phyloP scores from a whole-genome alignment of 2,113 vertebrate species.

The Tragelaphus strepsiceros region DNA sequence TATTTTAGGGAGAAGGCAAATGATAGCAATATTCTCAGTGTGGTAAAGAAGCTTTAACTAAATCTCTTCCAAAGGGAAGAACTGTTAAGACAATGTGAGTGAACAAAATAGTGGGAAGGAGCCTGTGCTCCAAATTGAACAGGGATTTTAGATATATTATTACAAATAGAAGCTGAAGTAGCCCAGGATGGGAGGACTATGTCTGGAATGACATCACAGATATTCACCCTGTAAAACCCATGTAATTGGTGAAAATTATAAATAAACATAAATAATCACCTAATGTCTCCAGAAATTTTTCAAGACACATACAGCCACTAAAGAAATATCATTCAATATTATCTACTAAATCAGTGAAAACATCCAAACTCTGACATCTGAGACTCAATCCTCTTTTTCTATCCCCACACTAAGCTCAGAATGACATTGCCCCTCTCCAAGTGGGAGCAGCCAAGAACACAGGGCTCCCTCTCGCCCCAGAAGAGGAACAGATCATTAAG shows the following conservation, averaged over 20 bases:
- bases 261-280: neutral
- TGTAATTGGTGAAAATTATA: neutral
- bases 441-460: neutral
- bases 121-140: neutral
- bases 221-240: neutral
- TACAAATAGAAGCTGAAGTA: neutral
- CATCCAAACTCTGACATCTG: neutral
- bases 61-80: neutral
- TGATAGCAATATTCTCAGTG: neutral
- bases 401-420: neutral
- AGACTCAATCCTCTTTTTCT: neutral
- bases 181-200: neutral
- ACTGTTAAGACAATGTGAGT: neutral
- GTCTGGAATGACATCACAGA: neutral
- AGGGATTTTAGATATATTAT: neutral
- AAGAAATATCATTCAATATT: neutral
- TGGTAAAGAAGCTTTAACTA: neutral
- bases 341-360: neutral
- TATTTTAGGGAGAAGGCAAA: neutral
- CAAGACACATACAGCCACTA: neutral
- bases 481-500: neutral
- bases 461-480: fast-evolving
- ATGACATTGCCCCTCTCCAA: neutral
- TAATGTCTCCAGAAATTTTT: neutral
- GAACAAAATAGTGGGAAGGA: neutral